Percentiles rank a stretch among this genome's conserved stretches.
Evolutionary conservation across 2,888 invertebrate genomes (phyloP).

Genomic region (Cynaeus angustus): DNA sequence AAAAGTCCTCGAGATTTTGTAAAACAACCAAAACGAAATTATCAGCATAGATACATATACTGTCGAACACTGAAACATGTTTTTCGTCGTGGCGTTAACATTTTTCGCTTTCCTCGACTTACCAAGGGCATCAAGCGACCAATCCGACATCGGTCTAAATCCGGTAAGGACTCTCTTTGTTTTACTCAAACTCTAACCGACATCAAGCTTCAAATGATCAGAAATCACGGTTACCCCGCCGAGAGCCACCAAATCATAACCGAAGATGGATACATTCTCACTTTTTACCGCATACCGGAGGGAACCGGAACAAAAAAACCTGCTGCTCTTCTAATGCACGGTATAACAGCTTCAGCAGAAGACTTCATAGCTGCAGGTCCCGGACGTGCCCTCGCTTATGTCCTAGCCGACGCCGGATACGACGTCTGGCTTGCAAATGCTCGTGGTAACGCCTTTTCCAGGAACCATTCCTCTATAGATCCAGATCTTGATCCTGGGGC

Average conservation of each 20-base stretch:
- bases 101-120: too few relatives aligned
- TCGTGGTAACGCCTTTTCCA: slow-evolving; percentile 75
- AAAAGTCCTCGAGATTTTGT: too few relatives aligned
- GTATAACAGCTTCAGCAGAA: slow-evolving; percentile 82
- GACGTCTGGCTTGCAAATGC: slow-evolving; percentile 78
- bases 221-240: slow-evolving; percentile 45
- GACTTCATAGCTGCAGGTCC: slow-evolving; percentile 83
- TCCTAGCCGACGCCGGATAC: slow-evolving; percentile 71
- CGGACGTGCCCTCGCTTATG: slow-evolving; percentile 72
- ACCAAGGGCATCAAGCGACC: neutral
- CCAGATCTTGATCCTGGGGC: slow-evolving; percentile 65
- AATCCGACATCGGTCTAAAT: neutral
- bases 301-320: slow-evolving; percentile 58
- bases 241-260: slow-evolving; percentile 63
- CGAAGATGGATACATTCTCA: slow-evolving; percentile 74
- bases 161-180: neutral
- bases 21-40: too few relatives aligned
- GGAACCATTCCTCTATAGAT: slow-evolving; percentile 70
- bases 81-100: too few relatives aligned
- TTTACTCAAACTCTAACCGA: neutral
- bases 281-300: slow-evolving; percentile 67
- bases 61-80: too few relatives aligned
- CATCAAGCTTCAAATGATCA: slow-evolving; percentile 1
- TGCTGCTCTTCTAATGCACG: slow-evolving; percentile 83
- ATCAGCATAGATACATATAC: too few relatives aligned